These are phyloP conservation scores for Poeciliopsis occidentalis DNA, from an alignment of 2,113 vertebrate genomes.

Conservation along the genomic window DNA sequence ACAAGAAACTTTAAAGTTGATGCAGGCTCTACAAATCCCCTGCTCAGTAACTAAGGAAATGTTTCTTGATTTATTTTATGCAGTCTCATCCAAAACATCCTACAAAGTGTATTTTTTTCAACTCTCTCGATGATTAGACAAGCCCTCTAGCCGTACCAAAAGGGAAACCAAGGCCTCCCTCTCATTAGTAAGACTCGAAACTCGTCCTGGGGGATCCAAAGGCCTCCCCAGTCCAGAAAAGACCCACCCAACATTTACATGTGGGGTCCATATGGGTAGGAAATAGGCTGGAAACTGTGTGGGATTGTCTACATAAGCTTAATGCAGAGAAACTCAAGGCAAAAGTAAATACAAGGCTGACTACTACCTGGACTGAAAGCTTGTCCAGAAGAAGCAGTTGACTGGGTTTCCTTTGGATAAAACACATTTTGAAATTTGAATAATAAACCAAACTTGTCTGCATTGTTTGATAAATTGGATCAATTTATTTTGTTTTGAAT, in stretches of 20 bases:
- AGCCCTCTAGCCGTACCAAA: background rate
- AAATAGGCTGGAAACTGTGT: background rate
- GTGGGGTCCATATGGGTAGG: background rate
- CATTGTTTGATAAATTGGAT: no score
- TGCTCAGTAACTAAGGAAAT: background rate
- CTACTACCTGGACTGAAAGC: no score
- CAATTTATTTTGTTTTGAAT: no score
- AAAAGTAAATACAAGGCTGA: background rate
- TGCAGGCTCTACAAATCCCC: background rate
- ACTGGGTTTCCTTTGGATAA: no score
- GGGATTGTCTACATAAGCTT: background rate
- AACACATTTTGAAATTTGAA: no score
- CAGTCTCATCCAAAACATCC: background rate
- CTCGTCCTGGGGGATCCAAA: background rate
- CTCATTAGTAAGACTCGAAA: background rate
- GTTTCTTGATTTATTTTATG: background rate
- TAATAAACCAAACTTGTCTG: no score
- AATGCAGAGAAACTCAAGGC: background rate
- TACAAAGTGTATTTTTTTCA: background rate
- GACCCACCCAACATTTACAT: background rate
- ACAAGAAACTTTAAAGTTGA: background rate
- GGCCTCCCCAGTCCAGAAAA: background rate
- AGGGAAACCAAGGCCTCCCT: background rate
- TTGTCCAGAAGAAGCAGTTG: no score
- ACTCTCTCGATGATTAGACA: no score